Evolutionary conservation across 1,140 invertebrate genomes (phyloP), one percentile per base, ranked within the genome.

Genomic region (Caenorhabditis brenneri): DNA sequence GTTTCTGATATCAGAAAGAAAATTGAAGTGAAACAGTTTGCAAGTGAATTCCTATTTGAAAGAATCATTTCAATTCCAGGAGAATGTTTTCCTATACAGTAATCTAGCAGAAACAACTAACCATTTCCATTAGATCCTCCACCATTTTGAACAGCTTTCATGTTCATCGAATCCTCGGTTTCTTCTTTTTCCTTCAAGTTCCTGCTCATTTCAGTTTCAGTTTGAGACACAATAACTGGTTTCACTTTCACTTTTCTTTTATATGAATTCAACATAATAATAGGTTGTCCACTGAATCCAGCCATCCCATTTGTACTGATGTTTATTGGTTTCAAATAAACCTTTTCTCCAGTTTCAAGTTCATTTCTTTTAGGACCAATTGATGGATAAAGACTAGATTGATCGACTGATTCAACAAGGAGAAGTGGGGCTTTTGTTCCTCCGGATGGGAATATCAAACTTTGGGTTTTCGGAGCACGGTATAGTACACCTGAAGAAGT

Each of bases 181-280:
- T 42, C 65, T n/a, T 74, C 65, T 42, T 74, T 74, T 24, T 74
- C 65, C 10, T 42, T 74, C 33, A 39, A 33, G 4, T 29, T 9
- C 24, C 65, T n/a, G 24, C 5, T 31, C 65, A 74, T 42, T 42
- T 74, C 65, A 2, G 65, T 74, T 27, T 74, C 65, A 10, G 36
- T 74, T 42, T 74, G 65, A 24, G 65, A 74, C 15, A 74, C 36
- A 24, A 74, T 46, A 5, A 74, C 65, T 27, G 65, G 65, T 46
- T 74, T 74, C 65, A 74, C 65, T 42, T 74, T 74, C 2, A 74
- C 24, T 42, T 74, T 74, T 74, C 65, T 74, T 24, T 74, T 42
- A 19, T 36, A 74, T 12, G 36, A 5, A 24, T 74, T 74, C 65
- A 74, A 19, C n/a, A 74, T 42, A 24, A 74, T 29, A 24, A 74